Evolutionary conservation across 1,140 invertebrate genomes (phyloP), one percentile per base, ranked within the genome.

Genomic region (Oscheius sp.): DNA sequence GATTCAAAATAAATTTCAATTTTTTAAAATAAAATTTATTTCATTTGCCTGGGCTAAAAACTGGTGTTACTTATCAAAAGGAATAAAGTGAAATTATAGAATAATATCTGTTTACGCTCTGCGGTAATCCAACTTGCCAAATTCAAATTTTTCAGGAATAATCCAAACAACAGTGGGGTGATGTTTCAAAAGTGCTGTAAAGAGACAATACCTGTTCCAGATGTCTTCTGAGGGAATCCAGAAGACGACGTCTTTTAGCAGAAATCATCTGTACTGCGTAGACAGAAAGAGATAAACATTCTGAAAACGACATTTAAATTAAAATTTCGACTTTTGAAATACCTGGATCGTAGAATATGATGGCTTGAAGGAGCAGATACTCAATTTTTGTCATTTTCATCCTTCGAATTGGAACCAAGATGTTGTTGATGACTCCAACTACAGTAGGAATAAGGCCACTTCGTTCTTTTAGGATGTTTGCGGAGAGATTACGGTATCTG

Each of bases 341-440:
- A 80, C 81, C 81, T 67, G 78, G 77, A 75, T 83, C 81, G 59
- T 84, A 85, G 38, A 82, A 78, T 15, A 83, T 76, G 3, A 83
- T 80, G 4, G 80, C 81, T 45, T 79, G 75, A 26, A 83, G 63
- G 15, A 85, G 68, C 3, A 83, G 75, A 73, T 83, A 83, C 72
- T 83, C 81, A 18, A 84, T 68, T 58, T 74, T 72, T 26, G 76
- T 83, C 77, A 82, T 70, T 68, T 75, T 46, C 75, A 76, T 81
- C 38, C 74, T 59, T 26, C 80, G 38, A 35, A 81, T 77, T n/a
- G 80, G 80, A 0, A 83, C 80, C n/a, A 83, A 58, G 58, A 83
- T 84, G 58, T 83, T 75, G 61, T 83, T 83, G 18, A 83, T 83
- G 4, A 83, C 81, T 7, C 83, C 81, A 15, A 83, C 81, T 10